Base-by-base conservation (phyloP, 2,888 invertebrate genomes). In the Gastrophysa polygoni region DNA sequence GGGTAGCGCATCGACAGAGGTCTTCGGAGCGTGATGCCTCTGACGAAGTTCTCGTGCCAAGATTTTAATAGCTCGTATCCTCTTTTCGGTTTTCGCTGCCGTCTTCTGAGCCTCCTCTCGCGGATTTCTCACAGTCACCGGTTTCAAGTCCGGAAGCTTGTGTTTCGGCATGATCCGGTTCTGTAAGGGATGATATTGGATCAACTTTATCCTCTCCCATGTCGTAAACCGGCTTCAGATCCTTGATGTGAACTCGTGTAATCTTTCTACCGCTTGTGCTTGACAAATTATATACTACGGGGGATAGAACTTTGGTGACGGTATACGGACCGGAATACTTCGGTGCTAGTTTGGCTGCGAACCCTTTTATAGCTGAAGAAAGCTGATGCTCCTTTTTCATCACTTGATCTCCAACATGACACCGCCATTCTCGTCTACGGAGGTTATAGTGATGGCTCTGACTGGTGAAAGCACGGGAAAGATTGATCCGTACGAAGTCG, bases 281-380 rank as follows among this genome's bases (percentile, higher is more conserved):
- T 38, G 20, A 44, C 10, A 55, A 21, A 18, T 55, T 28, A 21
- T 55, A 55, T 21, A 55, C 43, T 34, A 43, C 44, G 16, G 54
- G 24, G 6, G 44, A 44, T 5, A 44, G 7, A 10, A 55, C 46
- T 14, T 46, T 21, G 1, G 16, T 44, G 16, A 55, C 24, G 2
- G 34, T 54, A 38, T 54, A 43, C 0, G 43, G 54, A 16, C 43
- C 54, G 6, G 43, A 54, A 43, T 54, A 55, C 20, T 44, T 55
- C 24, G 54, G 54, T 11, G 54, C 54, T 11, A 51, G 32, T 32
- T 51, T 34, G 2, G 34, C 51, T 17, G 51, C 34, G 28, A 20
- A 46, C 14, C n/a, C n/a, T n/a, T n/a, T n/a, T n/a, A n/a, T n/a
- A n/a, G n/a, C n/a, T n/a, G n/a, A n/a, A n/a, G 54, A 43, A 10